Percentiles rank a stretch among this genome's conserved stretches.
Conservation (phyloP, 2,797 vertebrate species). For the Sebastes iracundus region DNA sequence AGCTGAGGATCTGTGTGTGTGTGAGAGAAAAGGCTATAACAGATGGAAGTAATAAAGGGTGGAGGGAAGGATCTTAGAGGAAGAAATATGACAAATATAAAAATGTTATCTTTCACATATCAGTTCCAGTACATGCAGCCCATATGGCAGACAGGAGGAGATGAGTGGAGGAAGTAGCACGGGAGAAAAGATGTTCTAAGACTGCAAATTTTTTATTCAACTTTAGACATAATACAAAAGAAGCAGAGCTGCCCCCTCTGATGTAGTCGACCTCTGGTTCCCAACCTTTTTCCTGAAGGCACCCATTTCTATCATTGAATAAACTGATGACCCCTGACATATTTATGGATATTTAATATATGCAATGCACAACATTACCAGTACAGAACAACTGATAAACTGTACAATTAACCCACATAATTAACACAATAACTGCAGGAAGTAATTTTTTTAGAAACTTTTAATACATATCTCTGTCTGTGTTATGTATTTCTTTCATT, state of each 20-base stretch:
- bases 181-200: background rate
- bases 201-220: background rate
- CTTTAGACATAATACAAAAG: background rate
- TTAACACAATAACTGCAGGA: too few relatives aligned
- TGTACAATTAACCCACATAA: too few relatives aligned
- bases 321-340: too few relatives aligned
- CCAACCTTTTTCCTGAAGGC: too few relatives aligned
- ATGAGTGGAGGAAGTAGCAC: background rate
- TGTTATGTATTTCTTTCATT: too few relatives aligned
- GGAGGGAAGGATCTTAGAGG: background rate
- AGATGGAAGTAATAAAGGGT: background rate
- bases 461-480: too few relatives aligned
- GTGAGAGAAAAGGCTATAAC: background rate
- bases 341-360: too few relatives aligned
- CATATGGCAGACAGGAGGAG: background rate
- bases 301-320: too few relatives aligned
- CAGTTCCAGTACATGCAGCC: background rate
- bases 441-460: too few relatives aligned
- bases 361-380: too few relatives aligned
- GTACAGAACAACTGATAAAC: too few relatives aligned
- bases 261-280: background rate
- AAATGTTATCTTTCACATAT: background rate
- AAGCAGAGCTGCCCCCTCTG: background rate
- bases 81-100: constrained; percentile 1
- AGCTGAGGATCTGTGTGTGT: background rate